Evolutionary conservation across 2,113 vertebrate genomes (phyloP).

Genomic region (Peromyscus maniculatus): DNA sequence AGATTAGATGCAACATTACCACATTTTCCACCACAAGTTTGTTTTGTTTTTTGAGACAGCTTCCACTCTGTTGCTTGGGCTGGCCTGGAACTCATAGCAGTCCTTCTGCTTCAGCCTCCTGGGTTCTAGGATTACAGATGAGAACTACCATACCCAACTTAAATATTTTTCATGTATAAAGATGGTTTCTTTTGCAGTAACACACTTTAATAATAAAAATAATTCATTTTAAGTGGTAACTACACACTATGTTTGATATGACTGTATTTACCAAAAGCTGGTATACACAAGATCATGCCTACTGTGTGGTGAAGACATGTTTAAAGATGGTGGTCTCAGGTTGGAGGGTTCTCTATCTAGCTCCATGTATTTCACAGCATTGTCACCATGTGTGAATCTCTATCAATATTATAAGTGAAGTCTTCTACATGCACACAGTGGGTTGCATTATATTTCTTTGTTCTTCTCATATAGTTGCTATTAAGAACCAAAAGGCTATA

Average conservation of each 20-base stretch:
- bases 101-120: not conserved
- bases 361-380: not conserved
- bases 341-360: not conserved
- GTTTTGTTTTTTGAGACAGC: not conserved
- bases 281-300: not conserved
- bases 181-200: conserved; percentile 39
- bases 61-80: not conserved
- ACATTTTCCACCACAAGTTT: conserved; percentile 28
- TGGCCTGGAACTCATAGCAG: not conserved
- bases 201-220: not conserved
- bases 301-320: not conserved
- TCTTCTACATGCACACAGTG: not conserved
- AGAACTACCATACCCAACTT: not conserved
- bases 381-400: not conserved
- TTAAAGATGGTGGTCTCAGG: not conserved
- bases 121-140: not conserved
- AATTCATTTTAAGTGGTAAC: conserved; percentile 25
- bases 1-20: not conserved
- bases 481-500: not conserved
- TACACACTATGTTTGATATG: conserved; percentile 10
- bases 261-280: conserved; percentile 6
- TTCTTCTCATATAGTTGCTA: not conserved
- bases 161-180: not conserved
- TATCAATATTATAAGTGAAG: conserved; percentile 1
- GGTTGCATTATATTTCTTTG: not conserved